Evolutionary conservation across 2,113 vertebrate species (phyloP).

Genomic region (Guaruba guarouba): DNA sequence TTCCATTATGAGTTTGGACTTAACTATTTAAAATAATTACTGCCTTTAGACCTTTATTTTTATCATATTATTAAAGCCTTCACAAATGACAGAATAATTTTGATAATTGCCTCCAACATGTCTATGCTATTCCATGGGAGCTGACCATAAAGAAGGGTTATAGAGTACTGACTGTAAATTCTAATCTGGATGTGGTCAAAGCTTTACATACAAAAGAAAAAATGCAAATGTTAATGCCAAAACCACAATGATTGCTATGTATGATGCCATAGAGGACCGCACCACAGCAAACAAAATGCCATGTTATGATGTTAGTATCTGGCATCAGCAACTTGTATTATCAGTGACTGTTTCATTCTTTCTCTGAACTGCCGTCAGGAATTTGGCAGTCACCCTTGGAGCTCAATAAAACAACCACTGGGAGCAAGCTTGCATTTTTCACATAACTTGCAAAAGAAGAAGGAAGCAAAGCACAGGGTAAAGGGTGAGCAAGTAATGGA

Average conservation of each 20-base stretch:
- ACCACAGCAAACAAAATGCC: not conserved
- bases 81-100: not conserved
- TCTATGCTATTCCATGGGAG: not conserved
- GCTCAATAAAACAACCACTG: not conserved
- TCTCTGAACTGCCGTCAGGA: not conserved
- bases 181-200: conserved; percentile 26
- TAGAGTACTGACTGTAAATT: not conserved
- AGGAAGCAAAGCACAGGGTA: not conserved
- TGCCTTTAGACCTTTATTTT: not conserved
- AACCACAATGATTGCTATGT: not conserved
- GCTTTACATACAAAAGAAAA: conserved; percentile 12
- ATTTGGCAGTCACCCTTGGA: not conserved
- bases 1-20: not conserved
- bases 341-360: not conserved
- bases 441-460: not conserved
- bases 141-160: not conserved
- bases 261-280: not conserved
- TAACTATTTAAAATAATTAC: not conserved
- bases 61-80: not conserved
- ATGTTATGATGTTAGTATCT: not conserved
- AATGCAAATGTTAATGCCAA: conserved; percentile 22
- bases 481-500: not conserved
- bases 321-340: not conserved
- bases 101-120: not conserved
- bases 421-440: not conserved